A percentile compares a stretch with the other conserved stretches of the same genome.
phyloP scores from a whole-genome alignment of 2,113 vertebrate species.

The Menura novaehollandiae region DNA sequence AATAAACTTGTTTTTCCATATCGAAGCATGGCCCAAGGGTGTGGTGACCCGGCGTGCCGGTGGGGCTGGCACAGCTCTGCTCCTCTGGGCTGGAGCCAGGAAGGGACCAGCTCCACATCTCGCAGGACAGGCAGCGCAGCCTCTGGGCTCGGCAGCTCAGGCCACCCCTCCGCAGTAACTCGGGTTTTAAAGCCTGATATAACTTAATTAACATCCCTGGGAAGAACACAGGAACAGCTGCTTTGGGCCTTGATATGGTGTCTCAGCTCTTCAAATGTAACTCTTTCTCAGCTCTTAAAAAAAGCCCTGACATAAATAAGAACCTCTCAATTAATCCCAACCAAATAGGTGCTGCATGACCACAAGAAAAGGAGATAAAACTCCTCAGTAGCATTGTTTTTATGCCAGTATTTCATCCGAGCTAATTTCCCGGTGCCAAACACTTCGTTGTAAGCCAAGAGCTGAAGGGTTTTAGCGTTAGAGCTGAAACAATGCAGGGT shows the following conservation, averaged over 20 bases:
- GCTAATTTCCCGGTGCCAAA: background rate
- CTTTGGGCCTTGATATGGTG: background rate
- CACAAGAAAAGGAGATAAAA: background rate
- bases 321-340: background rate
- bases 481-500: background rate
- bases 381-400: background rate
- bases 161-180: background rate
- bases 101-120: background rate
- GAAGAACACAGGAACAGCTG: background rate
- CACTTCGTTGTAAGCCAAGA: background rate
- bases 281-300: background rate
- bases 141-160: background rate
- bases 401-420: background rate
- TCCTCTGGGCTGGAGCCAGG: background rate
- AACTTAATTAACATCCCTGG: background rate
- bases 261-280: background rate
- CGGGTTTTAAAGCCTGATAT: background rate
- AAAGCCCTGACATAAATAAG: background rate
- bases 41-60: rapidly evolving
- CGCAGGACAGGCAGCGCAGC: background rate
- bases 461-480: background rate
- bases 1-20: background rate
- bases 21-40: background rate
- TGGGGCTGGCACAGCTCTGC: background rate
- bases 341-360: background rate